A percentile compares a stretch with the other conserved stretches of the same genome.
phyloP scores from a whole-genome alignment of 2,113 vertebrate genomes.

The Strix aluco region DNA sequence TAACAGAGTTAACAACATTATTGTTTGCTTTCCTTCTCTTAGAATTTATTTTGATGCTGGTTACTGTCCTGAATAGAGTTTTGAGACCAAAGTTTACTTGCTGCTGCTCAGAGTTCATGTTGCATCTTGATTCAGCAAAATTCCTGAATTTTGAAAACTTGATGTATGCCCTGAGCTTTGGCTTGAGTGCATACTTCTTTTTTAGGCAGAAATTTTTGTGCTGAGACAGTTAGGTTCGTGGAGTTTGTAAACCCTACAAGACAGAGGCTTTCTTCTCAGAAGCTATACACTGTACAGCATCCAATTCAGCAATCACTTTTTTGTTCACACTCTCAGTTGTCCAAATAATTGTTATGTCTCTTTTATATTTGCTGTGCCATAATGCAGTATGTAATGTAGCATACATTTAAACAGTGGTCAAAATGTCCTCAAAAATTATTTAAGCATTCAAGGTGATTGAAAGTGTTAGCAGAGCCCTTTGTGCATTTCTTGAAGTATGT shows the following conservation, averaged over 20 bases:
- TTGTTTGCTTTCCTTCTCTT: background rate
- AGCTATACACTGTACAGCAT: background rate
- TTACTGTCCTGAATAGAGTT: background rate
- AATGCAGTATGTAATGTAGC: background rate
- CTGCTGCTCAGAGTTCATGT: background rate
- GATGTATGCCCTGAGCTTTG: background rate
- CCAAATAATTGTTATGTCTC: background rate
- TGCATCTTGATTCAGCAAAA: background rate
- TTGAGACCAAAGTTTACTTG: background rate
- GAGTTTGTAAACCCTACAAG: background rate
- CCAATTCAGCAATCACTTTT: background rate
- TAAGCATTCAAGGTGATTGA: slow-evolving; percentile 2
- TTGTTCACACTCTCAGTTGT: background rate
- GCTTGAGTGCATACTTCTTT: background rate
- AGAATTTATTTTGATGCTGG: background rate
- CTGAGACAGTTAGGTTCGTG: background rate
- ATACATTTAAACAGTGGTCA: background rate
- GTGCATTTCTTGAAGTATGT: background rate
- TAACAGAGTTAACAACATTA: background rate
- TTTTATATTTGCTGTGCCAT: background rate
- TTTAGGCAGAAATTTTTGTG: background rate
- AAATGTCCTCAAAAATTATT: background rate
- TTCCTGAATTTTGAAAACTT: background rate
- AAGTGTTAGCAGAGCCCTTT: background rate
- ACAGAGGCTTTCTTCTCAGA: background rate